phyloP scores from a whole-genome alignment of 2,888 invertebrate species.

The Sericinus montela region DNA sequence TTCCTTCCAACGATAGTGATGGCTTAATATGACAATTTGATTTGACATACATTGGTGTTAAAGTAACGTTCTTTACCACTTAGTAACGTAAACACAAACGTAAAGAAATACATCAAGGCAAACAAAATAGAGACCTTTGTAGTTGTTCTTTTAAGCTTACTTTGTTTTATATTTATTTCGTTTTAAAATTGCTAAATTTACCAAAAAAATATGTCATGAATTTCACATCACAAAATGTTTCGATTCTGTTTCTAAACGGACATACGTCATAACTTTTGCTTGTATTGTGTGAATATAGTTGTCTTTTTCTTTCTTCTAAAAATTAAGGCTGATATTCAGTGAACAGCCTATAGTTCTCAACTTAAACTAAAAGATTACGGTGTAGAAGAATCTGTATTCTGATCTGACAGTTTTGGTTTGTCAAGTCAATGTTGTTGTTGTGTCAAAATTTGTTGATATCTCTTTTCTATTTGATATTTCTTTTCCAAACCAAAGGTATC shows the following conservation, averaged over 20 bases:
- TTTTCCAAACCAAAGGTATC: slow-evolving; percentile 50
- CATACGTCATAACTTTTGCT: slow-evolving; percentile 1
- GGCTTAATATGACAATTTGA: too few relatives aligned
- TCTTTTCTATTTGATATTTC: slow-evolving; percentile 58
- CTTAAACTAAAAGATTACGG: neutral
- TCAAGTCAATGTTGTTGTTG: slow-evolving; percentile 47
- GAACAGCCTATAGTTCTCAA: neutral
- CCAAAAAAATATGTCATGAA: too few relatives aligned
- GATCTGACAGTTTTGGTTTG: slow-evolving; percentile 55
- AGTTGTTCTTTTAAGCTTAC: neutral
- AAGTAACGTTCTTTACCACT: too few relatives aligned
- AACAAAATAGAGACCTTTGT: too few relatives aligned
- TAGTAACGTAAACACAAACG: too few relatives aligned
- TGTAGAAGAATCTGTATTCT: slow-evolving; percentile 14
- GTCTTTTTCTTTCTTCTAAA: neutral
- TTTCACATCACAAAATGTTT: neutral
- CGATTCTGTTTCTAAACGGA: slow-evolving; percentile 5
- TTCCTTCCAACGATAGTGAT: slow-evolving; percentile 17
- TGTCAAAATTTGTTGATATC: slow-evolving; percentile 74
- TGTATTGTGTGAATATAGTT: neutral
- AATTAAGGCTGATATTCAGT: neutral
- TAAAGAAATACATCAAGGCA: too few relatives aligned
- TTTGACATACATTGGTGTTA: slow-evolving; percentile 14
- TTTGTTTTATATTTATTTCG: too few relatives aligned
- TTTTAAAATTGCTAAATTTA: too few relatives aligned